Evolutionary conservation across 1,140 invertebrate species (phyloP), one percentile per base, ranked within the genome.

Genomic region (Pentalonia nigronervosa): DNA sequence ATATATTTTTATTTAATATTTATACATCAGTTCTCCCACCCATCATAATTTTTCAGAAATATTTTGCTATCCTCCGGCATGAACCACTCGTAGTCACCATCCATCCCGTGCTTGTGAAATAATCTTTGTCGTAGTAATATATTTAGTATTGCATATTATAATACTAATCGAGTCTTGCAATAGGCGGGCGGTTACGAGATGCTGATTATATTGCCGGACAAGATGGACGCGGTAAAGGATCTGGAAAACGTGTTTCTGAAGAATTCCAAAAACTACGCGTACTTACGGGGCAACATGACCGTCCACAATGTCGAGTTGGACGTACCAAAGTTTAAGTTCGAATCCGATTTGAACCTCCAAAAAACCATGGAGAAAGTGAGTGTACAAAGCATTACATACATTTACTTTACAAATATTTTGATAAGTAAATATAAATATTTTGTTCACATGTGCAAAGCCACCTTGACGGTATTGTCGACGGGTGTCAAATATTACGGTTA

Each of bases 131-230:
- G 17, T 50, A 14, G 47, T 11, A 14, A 47, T 47, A 47, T 11
- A 47, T 47, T 47, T 0, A 47, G 9, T n/a, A 67, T 36, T 7
- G 2, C 17, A 53, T 84, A 84, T 2, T 50, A 23, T 36, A 36
- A 34, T 89, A 20, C 25, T 41, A n/a, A 45, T 17, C 36, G 25
- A 45, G 1, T 17, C 1, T 23, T 34, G n/a, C 11, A 6, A 25
- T 30, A 91, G 90, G 60, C 8, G 2, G 53, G 36, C 0, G 23
- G n/a, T 25, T 91, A 34, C 36, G 45, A 50, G 17, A 91, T 91
- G 67, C 3, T 91, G 23, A 76, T 91, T 4, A 47, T 91, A n/a
- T 47, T 91, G 30, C 90, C 67, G 9, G 90, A 91, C 45, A 91
- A 47, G 34, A 91, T 91, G 67, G 67, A 81, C 45, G 90, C n/a